phyloP scores from a whole-genome alignment of 2,888 invertebrate genomes.

The Schizaphis graminum region DNA sequence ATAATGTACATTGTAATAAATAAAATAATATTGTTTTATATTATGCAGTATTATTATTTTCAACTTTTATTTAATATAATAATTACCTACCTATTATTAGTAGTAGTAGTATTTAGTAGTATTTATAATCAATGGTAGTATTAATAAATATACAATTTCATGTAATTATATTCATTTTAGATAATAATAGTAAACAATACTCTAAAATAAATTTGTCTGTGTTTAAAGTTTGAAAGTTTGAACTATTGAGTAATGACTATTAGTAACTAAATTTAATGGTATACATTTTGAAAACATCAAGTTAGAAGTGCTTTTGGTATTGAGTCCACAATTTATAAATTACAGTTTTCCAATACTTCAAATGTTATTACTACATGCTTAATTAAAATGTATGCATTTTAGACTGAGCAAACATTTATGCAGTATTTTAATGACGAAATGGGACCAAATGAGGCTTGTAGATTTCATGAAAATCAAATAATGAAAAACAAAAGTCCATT shows the following conservation, averaged over 20 bases:
- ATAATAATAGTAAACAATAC: neutral
- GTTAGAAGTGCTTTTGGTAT: neutral
- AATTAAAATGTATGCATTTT: conserved; percentile 13
- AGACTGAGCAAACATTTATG: conserved; percentile 48
- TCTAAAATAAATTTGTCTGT: neutral
- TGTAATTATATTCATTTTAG: too few species aligned
- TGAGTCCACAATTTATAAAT: neutral
- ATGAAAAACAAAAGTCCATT: too few species aligned
- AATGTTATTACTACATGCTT: neutral
- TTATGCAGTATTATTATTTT: too few species aligned
- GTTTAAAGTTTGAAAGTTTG: too few species aligned
- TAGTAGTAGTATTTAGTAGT: too few species aligned
- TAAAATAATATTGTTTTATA: too few species aligned
- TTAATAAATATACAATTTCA: too few species aligned
- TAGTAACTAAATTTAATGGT: neutral
- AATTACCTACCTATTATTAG: too few species aligned
- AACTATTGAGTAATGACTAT: neutral
- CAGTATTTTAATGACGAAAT: conserved; percentile 47
- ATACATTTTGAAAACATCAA: neutral
- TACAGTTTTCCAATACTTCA: neutral
- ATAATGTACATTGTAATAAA: too few species aligned
- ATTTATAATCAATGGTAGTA: too few species aligned
- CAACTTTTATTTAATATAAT: too few species aligned
- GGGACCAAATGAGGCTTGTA: conserved; percentile 28
- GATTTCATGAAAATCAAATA: conserved; percentile 31